Conservation (phyloP, 2,888 invertebrate species). For the Drosophila trichaetosa region DNA sequence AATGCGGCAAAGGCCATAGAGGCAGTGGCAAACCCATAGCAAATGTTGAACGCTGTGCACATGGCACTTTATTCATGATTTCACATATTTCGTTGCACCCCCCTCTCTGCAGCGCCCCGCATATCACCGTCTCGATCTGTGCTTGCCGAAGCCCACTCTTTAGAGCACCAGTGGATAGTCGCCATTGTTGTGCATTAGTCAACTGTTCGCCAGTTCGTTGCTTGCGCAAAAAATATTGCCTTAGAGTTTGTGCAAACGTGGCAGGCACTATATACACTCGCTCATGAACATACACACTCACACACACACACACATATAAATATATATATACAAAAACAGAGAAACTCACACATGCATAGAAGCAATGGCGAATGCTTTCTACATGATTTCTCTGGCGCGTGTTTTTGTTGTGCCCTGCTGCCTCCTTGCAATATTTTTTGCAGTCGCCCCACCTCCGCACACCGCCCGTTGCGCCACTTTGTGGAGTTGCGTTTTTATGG, state of each 20-base stretch:
- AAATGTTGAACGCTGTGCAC: conserved; percentile 76
- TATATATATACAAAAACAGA: not conserved
- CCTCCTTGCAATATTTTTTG: conserved; percentile 61
- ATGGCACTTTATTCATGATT: conserved; percentile 82
- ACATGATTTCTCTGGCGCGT: conserved; percentile 70
- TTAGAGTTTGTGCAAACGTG: conserved; percentile 64
- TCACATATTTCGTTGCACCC: conserved; percentile 72
- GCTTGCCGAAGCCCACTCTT: conserved; percentile 3
- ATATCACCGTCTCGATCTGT: not conserved
- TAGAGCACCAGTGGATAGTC: conserved; percentile 17
- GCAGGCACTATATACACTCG: conserved; percentile 39
- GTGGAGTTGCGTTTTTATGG: conserved; percentile 77
- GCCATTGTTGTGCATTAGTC: conserved; percentile 72
- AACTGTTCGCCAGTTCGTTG: conserved; percentile 58
- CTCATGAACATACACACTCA: conserved; percentile 19
- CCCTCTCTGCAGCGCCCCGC: not conserved
- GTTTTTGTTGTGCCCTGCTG: conserved; percentile 53
- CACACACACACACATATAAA: not conserved
- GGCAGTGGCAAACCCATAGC: conserved; percentile 20
- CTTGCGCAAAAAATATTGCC: conserved; percentile 72
- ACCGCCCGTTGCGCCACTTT: conserved; percentile 36
- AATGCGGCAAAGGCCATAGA: conserved; percentile 2
- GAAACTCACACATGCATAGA: conserved; percentile 8
- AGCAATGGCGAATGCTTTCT: conserved; percentile 63
- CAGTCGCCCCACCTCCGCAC: not conserved